Evolutionary conservation across 2,113 vertebrate species (phyloP).

Genomic region (Leucosticte australis): DNA sequence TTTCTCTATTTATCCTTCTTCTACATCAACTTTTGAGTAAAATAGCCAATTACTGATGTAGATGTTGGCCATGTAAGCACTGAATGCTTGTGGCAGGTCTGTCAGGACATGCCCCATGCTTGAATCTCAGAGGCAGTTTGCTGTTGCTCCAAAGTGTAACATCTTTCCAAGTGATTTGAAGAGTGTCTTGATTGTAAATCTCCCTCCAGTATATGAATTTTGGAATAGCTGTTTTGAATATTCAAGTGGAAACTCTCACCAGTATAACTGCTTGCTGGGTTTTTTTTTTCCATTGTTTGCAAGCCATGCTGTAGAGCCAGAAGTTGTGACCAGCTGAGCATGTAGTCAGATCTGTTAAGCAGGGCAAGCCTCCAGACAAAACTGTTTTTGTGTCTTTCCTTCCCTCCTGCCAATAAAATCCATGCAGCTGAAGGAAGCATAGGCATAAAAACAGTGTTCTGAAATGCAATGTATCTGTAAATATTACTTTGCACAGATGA

Average conservation of each 20-base stretch:
- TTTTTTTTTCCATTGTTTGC: constrained; percentile 40
- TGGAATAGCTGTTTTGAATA: constrained; percentile 6
- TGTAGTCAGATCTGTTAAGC: constrained; percentile 12
- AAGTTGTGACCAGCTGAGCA: constrained; percentile 20
- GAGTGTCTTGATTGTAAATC: neutral
- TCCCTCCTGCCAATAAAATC: constrained; percentile 28
- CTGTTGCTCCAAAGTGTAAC: neutral
- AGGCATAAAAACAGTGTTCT: constrained; percentile 23
- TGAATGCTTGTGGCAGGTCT: neutral
- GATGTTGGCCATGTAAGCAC: neutral
- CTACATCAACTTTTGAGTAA: neutral
- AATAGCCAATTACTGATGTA: neutral
- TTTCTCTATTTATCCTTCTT: neutral
- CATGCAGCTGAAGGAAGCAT: constrained; percentile 7
- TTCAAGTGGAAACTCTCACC: constrained; percentile 27
- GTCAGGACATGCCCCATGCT: neutral
- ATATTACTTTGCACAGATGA: constrained; percentile 26
- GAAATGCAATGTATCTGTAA: neutral
- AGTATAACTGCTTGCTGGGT: neutral
- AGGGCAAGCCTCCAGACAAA: constrained; percentile 38
- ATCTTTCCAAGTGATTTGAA: neutral
- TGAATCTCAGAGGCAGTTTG: neutral
- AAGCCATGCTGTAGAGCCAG: neutral
- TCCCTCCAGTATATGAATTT: neutral
- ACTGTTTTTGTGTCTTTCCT: constrained; percentile 4